phyloP scores from a whole-genome alignment of 2,113 vertebrate species.

The Rostratula benghalensis region DNA sequence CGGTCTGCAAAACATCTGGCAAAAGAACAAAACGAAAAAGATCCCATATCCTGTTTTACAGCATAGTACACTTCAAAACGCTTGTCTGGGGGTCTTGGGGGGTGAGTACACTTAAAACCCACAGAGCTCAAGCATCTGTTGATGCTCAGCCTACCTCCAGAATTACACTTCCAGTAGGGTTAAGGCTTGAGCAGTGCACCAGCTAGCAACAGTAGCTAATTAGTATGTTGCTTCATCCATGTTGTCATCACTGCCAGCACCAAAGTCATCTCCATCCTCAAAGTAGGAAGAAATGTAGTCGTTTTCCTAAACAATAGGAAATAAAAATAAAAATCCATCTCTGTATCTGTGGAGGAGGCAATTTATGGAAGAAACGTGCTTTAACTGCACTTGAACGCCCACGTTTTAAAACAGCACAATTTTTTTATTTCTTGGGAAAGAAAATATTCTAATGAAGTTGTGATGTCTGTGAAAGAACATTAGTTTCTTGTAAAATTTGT shows the following conservation, averaged over 20 bases:
- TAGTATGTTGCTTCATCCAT: slow-evolving; percentile 88
- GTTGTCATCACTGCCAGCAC: slow-evolving; percentile 83
- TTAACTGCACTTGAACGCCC: not conserved
- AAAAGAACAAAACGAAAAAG: not conserved
- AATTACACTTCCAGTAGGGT: not conserved
- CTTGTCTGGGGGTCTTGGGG: not conserved
- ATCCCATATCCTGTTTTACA: not conserved
- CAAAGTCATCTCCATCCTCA: slow-evolving; percentile 88
- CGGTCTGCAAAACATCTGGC: not conserved
- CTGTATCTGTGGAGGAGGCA: not conserved
- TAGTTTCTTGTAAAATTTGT: not conserved
- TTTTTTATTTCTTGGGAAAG: not conserved
- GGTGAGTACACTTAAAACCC: not conserved
- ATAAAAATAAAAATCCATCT: not conserved
- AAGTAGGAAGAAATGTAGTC: slow-evolving; percentile 91
- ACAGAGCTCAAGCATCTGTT: not conserved
- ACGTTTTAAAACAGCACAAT: not conserved
- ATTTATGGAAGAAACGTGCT: not conserved
- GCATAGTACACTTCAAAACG: not conserved
- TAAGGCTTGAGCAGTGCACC: not conserved
- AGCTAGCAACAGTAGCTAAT: slow-evolving; percentile 38
- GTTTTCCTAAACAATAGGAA: slow-evolving; percentile 78
- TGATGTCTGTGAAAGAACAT: not conserved
- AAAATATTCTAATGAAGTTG: not conserved
- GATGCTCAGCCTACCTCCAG: not conserved